Percentiles rank a stretch among this genome's conserved stretches.
Evolutionary conservation across 2,888 invertebrate genomes (phyloP).

Genomic region (Dasypogon diadema): DNA sequence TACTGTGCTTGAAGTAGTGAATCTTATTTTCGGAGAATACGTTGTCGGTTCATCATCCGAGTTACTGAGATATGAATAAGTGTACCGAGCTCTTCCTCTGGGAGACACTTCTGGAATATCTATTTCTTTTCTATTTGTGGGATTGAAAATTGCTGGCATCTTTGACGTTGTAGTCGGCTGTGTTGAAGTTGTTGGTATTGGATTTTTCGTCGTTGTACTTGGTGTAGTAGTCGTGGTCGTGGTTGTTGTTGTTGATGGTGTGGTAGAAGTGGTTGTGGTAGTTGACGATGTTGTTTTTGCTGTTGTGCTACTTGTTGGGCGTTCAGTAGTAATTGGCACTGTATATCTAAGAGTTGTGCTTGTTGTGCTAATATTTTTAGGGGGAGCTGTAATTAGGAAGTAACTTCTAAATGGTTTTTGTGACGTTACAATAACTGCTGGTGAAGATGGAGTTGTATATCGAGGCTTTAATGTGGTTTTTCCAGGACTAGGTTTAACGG

Average conservation of each 20-base stretch:
- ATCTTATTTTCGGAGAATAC: slow-evolving; percentile 64
- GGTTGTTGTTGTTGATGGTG: slow-evolving; percentile 50
- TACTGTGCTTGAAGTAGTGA: slow-evolving; percentile 55
- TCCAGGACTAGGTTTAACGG: slow-evolving; percentile 60
- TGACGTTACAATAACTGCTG: slow-evolving; percentile 59
- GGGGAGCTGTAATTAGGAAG: slow-evolving; percentile 61
- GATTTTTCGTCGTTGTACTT: slow-evolving; percentile 55
- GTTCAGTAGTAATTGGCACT: slow-evolving; percentile 56
- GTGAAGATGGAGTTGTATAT: slow-evolving; percentile 57
- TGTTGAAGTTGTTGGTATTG: slow-evolving; percentile 55
- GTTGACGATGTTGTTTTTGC: slow-evolving; percentile 51
- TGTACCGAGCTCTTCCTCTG: slow-evolving; percentile 66
- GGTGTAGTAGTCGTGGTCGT: slow-evolving; percentile 52
- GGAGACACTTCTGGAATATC: slow-evolving; percentile 58
- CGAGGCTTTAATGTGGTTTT: slow-evolving; percentile 62
- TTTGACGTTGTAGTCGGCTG: slow-evolving; percentile 55
- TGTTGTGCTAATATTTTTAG: slow-evolving; percentile 54
- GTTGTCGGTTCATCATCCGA: slow-evolving; percentile 65
- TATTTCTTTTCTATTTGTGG: slow-evolving; percentile 30
- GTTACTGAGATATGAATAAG: slow-evolving; percentile 62
- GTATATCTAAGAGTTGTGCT: slow-evolving; percentile 24
- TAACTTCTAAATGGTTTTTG: slow-evolving; percentile 63
- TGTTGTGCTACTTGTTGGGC: slow-evolving; percentile 50
- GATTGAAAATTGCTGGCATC: slow-evolving; percentile 47
- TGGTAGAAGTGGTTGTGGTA: slow-evolving; percentile 40